A percentile compares a stretch with the other conserved stretches of the same genome.
Evolutionary conservation across 2,113 vertebrate species (phyloP).

Genomic region (Gopherus flavomarginatus): DNA sequence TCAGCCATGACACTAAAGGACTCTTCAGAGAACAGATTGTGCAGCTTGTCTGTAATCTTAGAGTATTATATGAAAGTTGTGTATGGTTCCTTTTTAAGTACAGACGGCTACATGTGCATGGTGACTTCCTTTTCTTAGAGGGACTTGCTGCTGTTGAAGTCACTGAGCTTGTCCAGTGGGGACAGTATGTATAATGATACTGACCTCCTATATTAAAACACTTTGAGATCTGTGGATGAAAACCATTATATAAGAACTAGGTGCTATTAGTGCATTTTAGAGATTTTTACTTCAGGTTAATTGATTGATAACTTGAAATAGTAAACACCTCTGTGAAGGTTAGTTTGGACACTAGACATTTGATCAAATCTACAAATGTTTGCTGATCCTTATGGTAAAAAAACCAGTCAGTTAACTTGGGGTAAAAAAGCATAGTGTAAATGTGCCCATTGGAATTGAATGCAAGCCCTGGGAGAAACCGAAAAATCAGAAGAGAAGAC

Average conservation of each 20-base stretch:
- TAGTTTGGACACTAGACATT: not conserved
- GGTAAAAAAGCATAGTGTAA: not conserved
- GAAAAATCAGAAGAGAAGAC: not conserved
- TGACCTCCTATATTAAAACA: not conserved
- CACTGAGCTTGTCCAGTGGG: not conserved
- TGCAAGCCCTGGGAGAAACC: not conserved
- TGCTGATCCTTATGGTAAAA: not conserved
- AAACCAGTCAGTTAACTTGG: not conserved
- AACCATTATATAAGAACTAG: not conserved
- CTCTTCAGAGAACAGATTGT: not conserved
- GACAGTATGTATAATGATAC: not conserved
- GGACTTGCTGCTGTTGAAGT: no score
- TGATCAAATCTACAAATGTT: not conserved
- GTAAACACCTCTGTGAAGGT: not conserved
- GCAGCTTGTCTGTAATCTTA: not conserved
- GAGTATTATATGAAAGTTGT: not conserved
- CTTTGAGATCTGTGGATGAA: not conserved
- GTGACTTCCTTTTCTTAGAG: not conserved
- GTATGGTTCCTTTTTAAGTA: not conserved
- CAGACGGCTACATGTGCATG: not conserved
- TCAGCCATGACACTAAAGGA: not conserved
- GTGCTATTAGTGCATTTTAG: not conserved
- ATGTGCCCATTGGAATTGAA: not conserved
- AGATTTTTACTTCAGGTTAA: not conserved
- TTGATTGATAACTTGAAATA: not conserved